A percentile compares a stretch with the other conserved stretches of the same genome.
Evolutionary conservation across 2,797 vertebrate genomes (phyloP).

Genomic region (Pseudotriccus pelzelni): DNA sequence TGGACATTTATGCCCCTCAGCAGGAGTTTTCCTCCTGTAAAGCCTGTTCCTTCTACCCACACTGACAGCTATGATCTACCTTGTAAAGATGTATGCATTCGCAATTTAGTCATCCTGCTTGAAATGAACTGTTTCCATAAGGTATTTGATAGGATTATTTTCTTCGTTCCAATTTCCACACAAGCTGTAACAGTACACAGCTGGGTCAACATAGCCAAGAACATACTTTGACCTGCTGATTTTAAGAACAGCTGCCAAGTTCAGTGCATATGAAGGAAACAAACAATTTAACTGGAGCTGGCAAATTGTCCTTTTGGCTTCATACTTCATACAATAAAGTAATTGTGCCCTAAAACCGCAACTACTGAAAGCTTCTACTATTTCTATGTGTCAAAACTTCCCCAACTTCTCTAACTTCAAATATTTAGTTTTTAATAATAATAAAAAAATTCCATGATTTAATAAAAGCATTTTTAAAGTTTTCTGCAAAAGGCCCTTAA

Average conservation of each 20-base stretch:
- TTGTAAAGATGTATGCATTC: neutral
- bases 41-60: neutral
- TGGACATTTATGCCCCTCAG: neutral
- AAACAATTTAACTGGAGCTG: neutral
- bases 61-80: neutral
- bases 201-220: conserved; percentile 19
- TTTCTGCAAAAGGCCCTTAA: neutral
- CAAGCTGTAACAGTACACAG: neutral
- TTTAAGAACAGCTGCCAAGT: neutral
- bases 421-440: neutral
- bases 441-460: neutral
- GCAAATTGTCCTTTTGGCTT: neutral
- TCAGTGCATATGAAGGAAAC: neutral
- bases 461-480: neutral
- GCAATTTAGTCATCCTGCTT: neutral
- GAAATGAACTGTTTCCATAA: neutral
- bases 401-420: neutral
- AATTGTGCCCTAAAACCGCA: neutral
- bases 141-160: neutral
- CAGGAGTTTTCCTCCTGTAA: neutral
- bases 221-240: neutral
- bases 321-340: neutral
- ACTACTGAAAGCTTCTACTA: neutral
- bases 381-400: neutral
- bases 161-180: neutral